Conservation (phyloP, 2,113 vertebrate genomes). For the Ascaphus truei region DNA sequence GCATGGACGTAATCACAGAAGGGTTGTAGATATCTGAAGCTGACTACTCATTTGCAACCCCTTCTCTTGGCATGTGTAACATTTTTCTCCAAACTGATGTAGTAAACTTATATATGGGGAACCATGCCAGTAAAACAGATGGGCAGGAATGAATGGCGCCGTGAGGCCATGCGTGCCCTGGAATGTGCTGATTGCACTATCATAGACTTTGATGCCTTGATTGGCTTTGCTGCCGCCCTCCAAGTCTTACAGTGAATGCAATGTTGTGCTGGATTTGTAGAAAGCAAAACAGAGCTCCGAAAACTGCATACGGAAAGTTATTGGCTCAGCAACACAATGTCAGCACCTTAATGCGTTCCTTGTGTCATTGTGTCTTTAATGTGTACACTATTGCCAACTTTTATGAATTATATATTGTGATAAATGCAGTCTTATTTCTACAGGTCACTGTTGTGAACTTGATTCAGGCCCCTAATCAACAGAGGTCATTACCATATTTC, state of each 20-base stretch:
- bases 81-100: background rate
- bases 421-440: too few species aligned
- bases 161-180: background rate
- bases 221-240: background rate
- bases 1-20: background rate
- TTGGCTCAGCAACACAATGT: too few species aligned
- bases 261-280: background rate
- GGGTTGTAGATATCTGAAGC: background rate
- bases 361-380: too few species aligned
- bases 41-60: background rate
- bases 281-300: background rate
- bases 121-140: conserved; percentile 24
- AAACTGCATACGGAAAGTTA: background rate
- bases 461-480: too few species aligned
- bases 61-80: background rate
- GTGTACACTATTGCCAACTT: too few species aligned
- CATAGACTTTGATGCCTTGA: background rate
- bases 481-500: too few species aligned
- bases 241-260: background rate
- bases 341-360: too few species aligned
- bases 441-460: too few species aligned
- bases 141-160: background rate
- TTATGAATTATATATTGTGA: too few species aligned
- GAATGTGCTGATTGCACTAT: background rate
- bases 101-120: conserved; percentile 5